Conservation (phyloP, 1,140 invertebrate species). For the Mactra quadrangularis region DNA sequence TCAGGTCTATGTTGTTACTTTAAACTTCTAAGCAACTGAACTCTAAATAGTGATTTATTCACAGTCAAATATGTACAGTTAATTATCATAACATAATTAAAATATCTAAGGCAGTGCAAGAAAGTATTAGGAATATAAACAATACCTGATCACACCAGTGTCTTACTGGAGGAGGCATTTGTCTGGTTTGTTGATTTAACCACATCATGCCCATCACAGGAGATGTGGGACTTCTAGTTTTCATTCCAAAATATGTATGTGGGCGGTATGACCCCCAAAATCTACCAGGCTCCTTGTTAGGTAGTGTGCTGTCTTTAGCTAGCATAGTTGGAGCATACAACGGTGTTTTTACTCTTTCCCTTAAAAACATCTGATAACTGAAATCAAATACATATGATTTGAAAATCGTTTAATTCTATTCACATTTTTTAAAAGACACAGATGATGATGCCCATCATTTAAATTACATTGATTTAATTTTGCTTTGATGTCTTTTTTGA, state of each 20-base stretch:
- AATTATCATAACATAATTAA: too few species aligned
- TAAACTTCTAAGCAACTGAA: too few species aligned
- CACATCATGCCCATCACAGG: constrained; percentile 97
- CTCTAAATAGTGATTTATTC: too few species aligned
- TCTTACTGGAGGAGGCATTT: constrained; percentile 84
- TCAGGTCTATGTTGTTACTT: too few species aligned
- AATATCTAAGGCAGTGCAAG: too few species aligned
- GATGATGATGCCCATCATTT: too few species aligned
- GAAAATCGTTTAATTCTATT: too few species aligned
- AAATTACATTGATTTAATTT: too few species aligned
- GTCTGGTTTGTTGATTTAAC: constrained; percentile 88
- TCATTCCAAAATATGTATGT: constrained; percentile 91
- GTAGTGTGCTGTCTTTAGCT: constrained; percentile 84
- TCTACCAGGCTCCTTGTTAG: constrained; percentile 89
- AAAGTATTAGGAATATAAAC: background rate
- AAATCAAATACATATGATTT: constrained; percentile 84
- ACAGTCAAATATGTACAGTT: too few species aligned
- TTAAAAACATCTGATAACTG: constrained; percentile 91
- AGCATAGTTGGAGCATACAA: constrained; percentile 91
- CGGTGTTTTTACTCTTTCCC: constrained; percentile 94
- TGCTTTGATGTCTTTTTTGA: too few species aligned
- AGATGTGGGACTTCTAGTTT: constrained; percentile 94
- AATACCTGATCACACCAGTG: constrained; percentile 95
- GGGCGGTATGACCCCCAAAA: constrained; percentile 97
- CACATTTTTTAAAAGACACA: too few species aligned